Evolutionary conservation across 2,888 invertebrate species (phyloP).

Genomic region (Nomada hirtipes): DNA sequence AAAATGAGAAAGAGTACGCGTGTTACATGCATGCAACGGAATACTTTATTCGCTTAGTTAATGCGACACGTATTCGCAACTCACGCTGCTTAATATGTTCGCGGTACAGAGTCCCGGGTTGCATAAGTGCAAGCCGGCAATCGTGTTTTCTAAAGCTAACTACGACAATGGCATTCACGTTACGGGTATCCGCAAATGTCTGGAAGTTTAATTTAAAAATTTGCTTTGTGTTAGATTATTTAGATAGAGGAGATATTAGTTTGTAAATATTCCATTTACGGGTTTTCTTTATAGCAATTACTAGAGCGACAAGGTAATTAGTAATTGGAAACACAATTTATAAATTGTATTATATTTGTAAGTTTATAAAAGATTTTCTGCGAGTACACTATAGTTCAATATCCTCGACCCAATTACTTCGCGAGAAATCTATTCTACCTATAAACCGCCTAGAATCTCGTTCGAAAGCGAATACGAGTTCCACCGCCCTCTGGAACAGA

Average conservation of each 20-base stretch:
- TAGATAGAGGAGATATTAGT: background rate
- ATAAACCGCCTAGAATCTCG: background rate
- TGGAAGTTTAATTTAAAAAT: background rate
- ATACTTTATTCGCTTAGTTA: constrained; percentile 51
- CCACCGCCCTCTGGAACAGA: background rate
- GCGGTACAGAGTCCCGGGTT: background rate
- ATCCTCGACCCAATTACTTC: constrained; percentile 18
- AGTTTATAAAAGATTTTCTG: background rate
- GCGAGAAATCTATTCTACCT: background rate
- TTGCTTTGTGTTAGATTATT: too few relatives aligned
- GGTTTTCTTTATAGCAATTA: background rate
- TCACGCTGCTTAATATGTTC: constrained; percentile 50
- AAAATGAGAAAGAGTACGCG: constrained; percentile 32
- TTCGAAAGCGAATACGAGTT: background rate
- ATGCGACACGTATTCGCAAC: constrained; percentile 54
- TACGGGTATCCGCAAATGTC: background rate
- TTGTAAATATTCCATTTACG: background rate
- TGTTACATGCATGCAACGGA: constrained; percentile 37
- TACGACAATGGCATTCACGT: background rate
- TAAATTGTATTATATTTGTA: too few relatives aligned
- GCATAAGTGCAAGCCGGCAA: constrained; percentile 24
- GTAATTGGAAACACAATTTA: too few relatives aligned
- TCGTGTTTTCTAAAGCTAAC: constrained; percentile 4
- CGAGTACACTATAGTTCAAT: background rate
- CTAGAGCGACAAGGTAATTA: too few relatives aligned